Conservation (phyloP, 1,140 invertebrate species). For the Drosophila navojoa region DNA sequence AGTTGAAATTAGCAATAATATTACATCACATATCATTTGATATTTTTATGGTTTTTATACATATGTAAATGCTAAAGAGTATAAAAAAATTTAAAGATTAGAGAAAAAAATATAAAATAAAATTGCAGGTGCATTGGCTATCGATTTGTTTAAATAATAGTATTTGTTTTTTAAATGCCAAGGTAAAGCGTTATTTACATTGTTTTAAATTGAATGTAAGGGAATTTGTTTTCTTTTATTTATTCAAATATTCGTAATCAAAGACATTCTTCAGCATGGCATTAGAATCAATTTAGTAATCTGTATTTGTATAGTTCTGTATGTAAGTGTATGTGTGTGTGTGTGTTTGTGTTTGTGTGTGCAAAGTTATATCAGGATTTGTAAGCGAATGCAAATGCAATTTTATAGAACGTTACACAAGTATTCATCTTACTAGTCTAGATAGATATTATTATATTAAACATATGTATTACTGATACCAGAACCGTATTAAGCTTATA, state of each 20-base stretch:
- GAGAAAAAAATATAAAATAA: conserved; percentile 52
- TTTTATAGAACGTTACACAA: conserved; percentile 69
- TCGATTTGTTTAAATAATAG: conserved; percentile 35
- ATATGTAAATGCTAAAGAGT: conserved; percentile 65
- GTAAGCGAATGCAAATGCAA: conserved; percentile 75
- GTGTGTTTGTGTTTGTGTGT: conserved; percentile 25
- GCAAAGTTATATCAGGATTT: conserved; percentile 23
- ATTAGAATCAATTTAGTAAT: conserved; percentile 52
- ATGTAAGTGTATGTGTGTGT: conserved; percentile 18
- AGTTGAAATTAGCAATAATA: conserved; percentile 83
- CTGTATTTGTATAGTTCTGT: conserved; percentile 17
- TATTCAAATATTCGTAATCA: conserved; percentile 15
- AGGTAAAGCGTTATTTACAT: conserved; percentile 75
- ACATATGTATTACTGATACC: conserved; percentile 65
- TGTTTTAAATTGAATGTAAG: conserved; percentile 23
- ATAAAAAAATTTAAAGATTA: conserved; percentile 42
- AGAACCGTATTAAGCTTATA: conserved; percentile 72
- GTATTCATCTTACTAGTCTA: conserved; percentile 63
- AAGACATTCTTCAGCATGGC: conserved; percentile 48
- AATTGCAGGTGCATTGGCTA: conserved; percentile 78
- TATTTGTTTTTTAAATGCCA: conserved; percentile 40
- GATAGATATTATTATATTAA: conserved; percentile 48
- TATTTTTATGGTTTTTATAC: conserved; percentile 65
- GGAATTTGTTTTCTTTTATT: conserved; percentile 8
- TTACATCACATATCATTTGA: conserved; percentile 75